These are phyloP conservation scores for Anguilla megastoma DNA, from an alignment of 2,797 vertebrate genomes.

Conservation along the genomic window DNA sequence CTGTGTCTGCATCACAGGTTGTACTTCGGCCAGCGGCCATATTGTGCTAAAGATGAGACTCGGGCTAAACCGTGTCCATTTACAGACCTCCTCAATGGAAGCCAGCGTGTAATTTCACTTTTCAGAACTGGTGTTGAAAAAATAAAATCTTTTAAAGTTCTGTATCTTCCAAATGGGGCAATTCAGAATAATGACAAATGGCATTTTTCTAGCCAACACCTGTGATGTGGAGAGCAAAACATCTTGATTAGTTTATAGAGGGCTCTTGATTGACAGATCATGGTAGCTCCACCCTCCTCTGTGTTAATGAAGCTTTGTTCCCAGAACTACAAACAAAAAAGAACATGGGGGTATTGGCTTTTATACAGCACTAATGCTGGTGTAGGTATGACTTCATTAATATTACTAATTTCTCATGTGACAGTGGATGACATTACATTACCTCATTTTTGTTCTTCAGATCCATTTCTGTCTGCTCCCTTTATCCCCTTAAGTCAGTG, in stretches of 20 bases:
- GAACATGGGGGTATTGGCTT: neutral
- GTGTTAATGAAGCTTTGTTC: neutral
- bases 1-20: conserved; percentile 2
- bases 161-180: neutral
- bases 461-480: neutral
- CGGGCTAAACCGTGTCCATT: neutral
- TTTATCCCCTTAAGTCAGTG: neutral
- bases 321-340: neutral
- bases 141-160: neutral
- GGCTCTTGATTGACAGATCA: neutral
- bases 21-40: neutral
- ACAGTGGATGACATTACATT: conserved; percentile 2
- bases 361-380: neutral
- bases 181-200: neutral
- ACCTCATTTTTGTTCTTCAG: neutral
- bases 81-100: neutral
- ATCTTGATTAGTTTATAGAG: neutral
- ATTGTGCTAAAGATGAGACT: neutral
- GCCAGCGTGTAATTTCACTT: neutral
- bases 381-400: neutral
- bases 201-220: neutral
- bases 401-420: neutral
- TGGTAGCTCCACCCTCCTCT: neutral
- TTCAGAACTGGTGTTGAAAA: neutral
- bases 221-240: neutral